phyloP scores from a whole-genome alignment of 2,113 vertebrate genomes.

The Sebastes fasciatus region DNA sequence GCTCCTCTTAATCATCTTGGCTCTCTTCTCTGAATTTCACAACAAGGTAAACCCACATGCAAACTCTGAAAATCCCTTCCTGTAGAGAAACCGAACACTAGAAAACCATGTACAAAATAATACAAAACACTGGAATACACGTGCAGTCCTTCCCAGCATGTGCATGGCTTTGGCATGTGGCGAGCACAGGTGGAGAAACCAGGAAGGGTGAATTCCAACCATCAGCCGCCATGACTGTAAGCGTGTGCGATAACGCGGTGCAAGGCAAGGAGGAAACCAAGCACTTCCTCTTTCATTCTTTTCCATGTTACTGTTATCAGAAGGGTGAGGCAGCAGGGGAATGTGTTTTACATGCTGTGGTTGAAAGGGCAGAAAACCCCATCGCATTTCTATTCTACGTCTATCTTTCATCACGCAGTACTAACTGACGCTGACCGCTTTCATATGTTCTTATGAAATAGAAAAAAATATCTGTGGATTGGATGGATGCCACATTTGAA shows the following conservation, averaged over 20 bases:
- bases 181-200: constrained; percentile 61
- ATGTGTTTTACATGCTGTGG: constrained; percentile 19
- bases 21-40: constrained; percentile 42
- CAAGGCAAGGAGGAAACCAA: constrained; percentile 65
- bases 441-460: background rate
- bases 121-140: constrained; percentile 50
- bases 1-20: constrained; percentile 18
- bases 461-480: background rate
- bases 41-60: constrained; percentile 46
- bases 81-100: background rate
- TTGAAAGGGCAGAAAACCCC: constrained; percentile 3
- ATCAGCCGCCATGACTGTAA: constrained; percentile 45
- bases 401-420: background rate
- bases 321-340: constrained; percentile 30
- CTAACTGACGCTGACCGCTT: background rate
- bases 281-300: constrained; percentile 77
- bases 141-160: constrained; percentile 46
- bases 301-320: constrained; percentile 64
- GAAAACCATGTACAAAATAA: constrained; percentile 28
- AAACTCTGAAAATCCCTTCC: constrained; percentile 38
- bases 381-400: background rate
- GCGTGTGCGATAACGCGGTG: constrained; percentile 32
- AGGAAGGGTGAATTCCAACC: constrained; percentile 72
- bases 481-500: background rate
- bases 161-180: constrained; percentile 33